Evolutionary conservation across 2,888 invertebrate species (phyloP), one percentile per base, ranked within the genome.

Genomic region (Rotaria sp.): DNA sequence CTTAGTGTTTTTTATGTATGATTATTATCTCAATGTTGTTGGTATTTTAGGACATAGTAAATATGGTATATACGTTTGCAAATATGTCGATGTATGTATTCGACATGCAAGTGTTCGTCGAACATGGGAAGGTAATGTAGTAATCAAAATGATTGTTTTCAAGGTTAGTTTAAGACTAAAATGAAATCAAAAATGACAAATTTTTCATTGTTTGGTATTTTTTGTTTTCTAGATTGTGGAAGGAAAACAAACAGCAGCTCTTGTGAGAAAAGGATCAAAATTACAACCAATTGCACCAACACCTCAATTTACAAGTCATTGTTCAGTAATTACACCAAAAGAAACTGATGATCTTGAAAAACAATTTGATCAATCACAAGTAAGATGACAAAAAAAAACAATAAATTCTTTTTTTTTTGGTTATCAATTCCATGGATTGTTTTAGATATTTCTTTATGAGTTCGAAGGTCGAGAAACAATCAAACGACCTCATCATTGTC

Each of bases 291-390:
- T 86, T 26, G 84, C 86, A 41, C 84, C 86, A 11, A 86, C 86
- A 50, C 5, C 59, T n/a, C 84, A 86, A 52, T 86, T 86, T 84
- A 86, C 59, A 38, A 86, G 86, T 41, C 86, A 86, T n/a, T 84
- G 84, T 48, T 86, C 86, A 48, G 86, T 86, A 5, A 86, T 86
- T 41, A 67, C 84, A 10, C 86, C 86, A 13, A 86, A 86, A 52
- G 84, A 86, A 67, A 86, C 48, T 4, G 86, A 86, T 41, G 67
- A 67, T 41, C 59, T 86, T 52, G 86, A 86, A 41, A 80, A n/a
- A 48, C 86, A 86, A 38, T 86, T 86, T 59, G 86, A 86, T 84
- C 86, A 86, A 38, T 86, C 86, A 48, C 86, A 86, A 48, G 86
- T 86, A 85, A 38, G 8, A 35, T 24, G 45, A 52, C 13, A 24